Percentiles rank a stretch among this genome's conserved stretches.
Conservation (phyloP, 37 sponge, comb jelly and placozoan species). For the Aplysina aerophoba region DNA sequence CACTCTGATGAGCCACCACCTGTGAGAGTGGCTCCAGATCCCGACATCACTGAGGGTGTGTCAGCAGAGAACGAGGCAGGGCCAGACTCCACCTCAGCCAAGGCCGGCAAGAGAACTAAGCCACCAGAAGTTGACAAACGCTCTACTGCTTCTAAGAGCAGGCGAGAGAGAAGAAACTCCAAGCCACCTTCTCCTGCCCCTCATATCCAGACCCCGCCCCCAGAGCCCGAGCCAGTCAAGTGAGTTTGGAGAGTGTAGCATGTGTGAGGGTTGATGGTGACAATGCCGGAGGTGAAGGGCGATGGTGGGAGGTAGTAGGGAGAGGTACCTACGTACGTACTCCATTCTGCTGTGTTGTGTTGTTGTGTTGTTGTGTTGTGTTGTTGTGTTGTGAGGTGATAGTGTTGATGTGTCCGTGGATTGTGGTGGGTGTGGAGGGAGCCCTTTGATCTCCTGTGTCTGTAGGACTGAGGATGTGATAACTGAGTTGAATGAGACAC, state of each 20-base stretch:
- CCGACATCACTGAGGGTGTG: not conserved
- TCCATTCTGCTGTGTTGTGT: too few relatives aligned
- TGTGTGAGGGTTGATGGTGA: too few relatives aligned
- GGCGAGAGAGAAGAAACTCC: constrained; percentile 37
- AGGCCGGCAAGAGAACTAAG: not conserved
- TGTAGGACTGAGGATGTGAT: constrained; percentile 16
- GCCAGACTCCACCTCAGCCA: constrained; percentile 18
- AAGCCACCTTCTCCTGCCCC: constrained; percentile 37
- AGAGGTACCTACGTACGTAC: too few relatives aligned
- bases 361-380: too few relatives aligned
- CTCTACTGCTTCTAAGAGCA: constrained; percentile 10
- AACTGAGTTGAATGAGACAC: not conserved
- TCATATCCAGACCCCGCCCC: not conserved
- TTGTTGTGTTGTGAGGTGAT: too few relatives aligned
- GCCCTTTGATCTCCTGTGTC: too few relatives aligned
- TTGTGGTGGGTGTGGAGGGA: too few relatives aligned
- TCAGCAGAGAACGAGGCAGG: constrained; percentile 18
- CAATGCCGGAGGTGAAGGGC: too few relatives aligned
- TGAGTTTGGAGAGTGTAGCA: constrained; percentile 1
- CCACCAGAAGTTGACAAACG: constrained; percentile 9
- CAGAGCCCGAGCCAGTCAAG: constrained; percentile 13
- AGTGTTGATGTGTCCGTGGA: too few relatives aligned
- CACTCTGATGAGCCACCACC: constrained; percentile 30
- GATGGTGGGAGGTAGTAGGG: too few relatives aligned
- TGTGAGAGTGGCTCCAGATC: not conserved